Percentiles rank a stretch among this genome's conserved stretches.
Evolutionary conservation across 1,140 invertebrate species (phyloP).

Genomic region (Vanessa atalanta): DNA sequence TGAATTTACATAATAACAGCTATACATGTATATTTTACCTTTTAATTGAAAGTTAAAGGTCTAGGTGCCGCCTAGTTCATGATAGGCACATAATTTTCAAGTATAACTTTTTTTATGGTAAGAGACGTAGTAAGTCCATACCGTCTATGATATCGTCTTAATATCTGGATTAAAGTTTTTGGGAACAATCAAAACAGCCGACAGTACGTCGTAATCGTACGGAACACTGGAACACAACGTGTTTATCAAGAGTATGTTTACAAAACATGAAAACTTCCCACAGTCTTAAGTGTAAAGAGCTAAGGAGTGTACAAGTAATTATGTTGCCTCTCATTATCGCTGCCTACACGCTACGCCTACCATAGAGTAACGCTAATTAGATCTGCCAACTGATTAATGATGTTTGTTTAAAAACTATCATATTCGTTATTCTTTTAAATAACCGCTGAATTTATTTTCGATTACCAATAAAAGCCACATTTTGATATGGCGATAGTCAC

Average conservation of each 20-base stretch:
- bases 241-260: constrained; percentile 12
- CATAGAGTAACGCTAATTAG: constrained; percentile 2
- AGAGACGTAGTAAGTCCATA: too few species aligned
- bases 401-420: not conserved
- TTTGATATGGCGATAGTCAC: too few species aligned
- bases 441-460: too few species aligned
- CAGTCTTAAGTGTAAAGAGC: constrained; percentile 10
- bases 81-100: too few species aligned
- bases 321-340: constrained; percentile 12
- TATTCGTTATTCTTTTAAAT: not conserved
- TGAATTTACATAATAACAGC: too few species aligned
- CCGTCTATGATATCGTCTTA: too few species aligned
- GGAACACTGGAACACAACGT: not conserved
- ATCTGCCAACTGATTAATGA: not conserved
- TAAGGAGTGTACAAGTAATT: constrained; percentile 13
- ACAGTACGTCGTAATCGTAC: not conserved
- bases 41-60: too few species aligned
- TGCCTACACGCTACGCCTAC: constrained; percentile 8
- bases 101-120: too few species aligned
- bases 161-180: not conserved
- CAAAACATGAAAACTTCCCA: constrained; percentile 17
- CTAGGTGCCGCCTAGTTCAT: too few species aligned
- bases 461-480: too few species aligned
- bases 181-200: not conserved
- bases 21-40: too few species aligned